Evolutionary conservation across 2,113 vertebrate genomes (phyloP).

Genomic region (Psammodynastes pulverulentus): DNA sequence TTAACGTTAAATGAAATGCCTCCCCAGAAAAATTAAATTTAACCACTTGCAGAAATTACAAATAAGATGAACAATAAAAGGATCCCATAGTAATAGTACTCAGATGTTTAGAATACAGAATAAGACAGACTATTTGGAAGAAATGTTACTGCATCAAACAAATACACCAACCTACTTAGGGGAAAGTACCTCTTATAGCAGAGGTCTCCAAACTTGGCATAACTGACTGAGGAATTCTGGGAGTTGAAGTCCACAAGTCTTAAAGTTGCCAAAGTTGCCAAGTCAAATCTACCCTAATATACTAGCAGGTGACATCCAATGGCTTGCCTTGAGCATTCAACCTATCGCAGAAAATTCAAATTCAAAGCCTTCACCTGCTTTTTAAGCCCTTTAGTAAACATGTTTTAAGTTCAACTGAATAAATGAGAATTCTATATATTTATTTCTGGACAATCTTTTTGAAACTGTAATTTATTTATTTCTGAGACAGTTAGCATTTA

Average conservation of each 20-base stretch:
- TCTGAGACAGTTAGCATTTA: constrained; percentile 19
- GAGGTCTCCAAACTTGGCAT: too few species aligned
- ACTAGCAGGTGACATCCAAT: constrained; percentile 14
- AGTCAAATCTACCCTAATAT: constrained; percentile 16
- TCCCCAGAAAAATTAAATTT: constrained; percentile 12
- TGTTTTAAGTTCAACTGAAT: constrained; percentile 42
- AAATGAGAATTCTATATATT: constrained; percentile 36
- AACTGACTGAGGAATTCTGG: too few species aligned
- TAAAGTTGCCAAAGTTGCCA: too few species aligned
- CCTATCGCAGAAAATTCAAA: constrained; percentile 9
- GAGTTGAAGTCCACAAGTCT: too few species aligned
- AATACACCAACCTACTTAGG: constrained; percentile 26
- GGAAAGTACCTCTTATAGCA: constrained; percentile 21
- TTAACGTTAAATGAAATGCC: neutral
- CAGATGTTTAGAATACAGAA: neutral
- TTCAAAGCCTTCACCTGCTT: neutral
- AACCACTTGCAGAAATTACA: neutral
- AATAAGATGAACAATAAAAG: neutral
- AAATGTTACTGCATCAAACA: neutral
- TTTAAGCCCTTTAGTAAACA: constrained; percentile 17
- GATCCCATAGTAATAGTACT: too few species aligned
- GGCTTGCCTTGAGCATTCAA: constrained; percentile 41
- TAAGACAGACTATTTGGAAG: neutral
- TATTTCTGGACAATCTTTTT: constrained; percentile 42
- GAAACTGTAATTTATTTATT: neutral